Evolutionary conservation across 1,140 invertebrate species (phyloP).

Genomic region (Lepidurus arcticus): DNA sequence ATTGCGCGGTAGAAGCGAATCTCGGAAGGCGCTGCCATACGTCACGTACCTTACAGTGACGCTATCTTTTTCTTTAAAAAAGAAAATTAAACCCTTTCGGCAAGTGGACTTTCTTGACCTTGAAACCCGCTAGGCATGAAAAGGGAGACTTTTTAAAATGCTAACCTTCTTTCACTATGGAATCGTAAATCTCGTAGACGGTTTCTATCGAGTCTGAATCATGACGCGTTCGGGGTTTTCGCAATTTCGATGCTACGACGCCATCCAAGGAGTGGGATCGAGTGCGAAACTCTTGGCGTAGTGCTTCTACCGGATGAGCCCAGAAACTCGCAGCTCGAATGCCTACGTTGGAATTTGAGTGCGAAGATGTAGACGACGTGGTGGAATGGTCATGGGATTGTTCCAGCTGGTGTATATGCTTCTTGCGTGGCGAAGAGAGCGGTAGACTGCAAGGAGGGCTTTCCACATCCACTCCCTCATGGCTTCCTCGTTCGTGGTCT

Average conservation of each 20-base stretch:
- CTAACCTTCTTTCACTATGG: slow-evolving; percentile 69
- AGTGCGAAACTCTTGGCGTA: slow-evolving; percentile 55
- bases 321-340: not conserved
- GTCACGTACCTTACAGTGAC: not conserved
- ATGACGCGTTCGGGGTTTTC: slow-evolving; percentile 51
- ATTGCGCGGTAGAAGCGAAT: not conserved
- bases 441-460: slow-evolving; percentile 46
- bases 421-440: slow-evolving; percentile 47
- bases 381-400: not conserved
- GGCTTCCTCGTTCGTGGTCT: slow-evolving; percentile 28
- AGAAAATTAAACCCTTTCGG: too few relatives aligned
- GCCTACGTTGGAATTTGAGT: not conserved
- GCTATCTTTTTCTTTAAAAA: not conserved
- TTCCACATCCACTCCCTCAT: slow-evolving; percentile 50
- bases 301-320: not conserved
- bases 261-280: slow-evolving; percentile 69
- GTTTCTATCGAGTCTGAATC: slow-evolving; percentile 52
- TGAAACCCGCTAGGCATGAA: not conserved
- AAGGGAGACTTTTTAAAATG: not conserved
- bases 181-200: slow-evolving; percentile 73
- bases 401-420: slow-evolving; percentile 38
- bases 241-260: slow-evolving; percentile 36
- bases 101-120: too few relatives aligned
- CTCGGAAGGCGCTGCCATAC: not conserved
- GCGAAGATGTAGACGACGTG: not conserved